These are phyloP conservation scores for Diglossa cyanea DNA, from an alignment of 2,797 vertebrate species.

Conservation along the genomic window DNA sequence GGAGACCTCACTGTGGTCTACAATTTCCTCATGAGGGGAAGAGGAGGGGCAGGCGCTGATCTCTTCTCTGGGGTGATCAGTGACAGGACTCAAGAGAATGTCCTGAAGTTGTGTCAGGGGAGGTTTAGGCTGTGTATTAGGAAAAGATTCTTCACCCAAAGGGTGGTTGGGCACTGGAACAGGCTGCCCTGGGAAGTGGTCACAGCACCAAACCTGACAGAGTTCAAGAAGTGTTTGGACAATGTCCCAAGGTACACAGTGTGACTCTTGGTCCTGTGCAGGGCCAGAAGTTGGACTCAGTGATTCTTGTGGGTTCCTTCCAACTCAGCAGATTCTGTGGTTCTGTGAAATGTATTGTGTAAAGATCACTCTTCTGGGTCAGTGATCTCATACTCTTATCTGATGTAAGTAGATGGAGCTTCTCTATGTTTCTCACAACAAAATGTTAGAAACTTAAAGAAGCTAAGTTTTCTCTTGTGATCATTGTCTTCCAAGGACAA, in stretches of 20 bases:
- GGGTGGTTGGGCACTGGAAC: accelerated
- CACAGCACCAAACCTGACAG: not conserved
- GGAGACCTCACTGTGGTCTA: accelerated
- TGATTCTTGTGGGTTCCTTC: not conserved
- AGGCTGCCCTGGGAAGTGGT: accelerated
- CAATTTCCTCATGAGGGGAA: not conserved
- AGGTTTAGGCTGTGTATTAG: not conserved
- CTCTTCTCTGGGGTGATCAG: not conserved
- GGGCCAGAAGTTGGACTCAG: accelerated
- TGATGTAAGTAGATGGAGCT: not conserved
- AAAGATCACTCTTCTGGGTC: not conserved
- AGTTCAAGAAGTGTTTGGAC: not conserved
- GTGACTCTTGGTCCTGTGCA: not conserved
- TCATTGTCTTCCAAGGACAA: not conserved
- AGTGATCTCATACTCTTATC: not conserved
- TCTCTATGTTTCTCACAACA: not conserved
- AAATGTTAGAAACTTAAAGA: not conserved
- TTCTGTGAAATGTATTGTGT: not conserved
- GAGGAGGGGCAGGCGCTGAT: not conserved
- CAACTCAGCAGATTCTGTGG: not conserved
- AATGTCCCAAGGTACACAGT: not conserved
- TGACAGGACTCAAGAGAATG: not conserved
- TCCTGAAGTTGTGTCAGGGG: not conserved
- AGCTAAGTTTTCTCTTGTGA: too few species aligned
- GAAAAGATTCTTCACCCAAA: not conserved